Evolutionary conservation across 2,888 invertebrate species (phyloP), one percentile per base, ranked within the genome.

Genomic region (Pollenia griseotomentosa): DNA sequence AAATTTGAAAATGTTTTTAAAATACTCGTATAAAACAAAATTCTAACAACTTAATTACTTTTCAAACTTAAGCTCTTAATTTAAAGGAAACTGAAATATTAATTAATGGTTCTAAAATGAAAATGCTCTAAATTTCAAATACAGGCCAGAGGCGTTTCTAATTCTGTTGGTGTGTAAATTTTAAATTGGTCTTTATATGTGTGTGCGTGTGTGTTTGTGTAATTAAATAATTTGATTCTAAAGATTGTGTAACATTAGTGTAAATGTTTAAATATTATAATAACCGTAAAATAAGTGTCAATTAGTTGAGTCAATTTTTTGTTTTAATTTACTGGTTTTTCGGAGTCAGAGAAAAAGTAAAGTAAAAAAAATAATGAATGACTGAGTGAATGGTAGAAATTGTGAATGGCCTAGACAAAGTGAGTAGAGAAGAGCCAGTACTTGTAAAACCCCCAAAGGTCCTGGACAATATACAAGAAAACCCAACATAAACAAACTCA

Each of bases 221-320:
- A 16, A 59, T 16, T 68, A 53, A 66, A 66, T 44, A 44, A 75
- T 73, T 57, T 65, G 48, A 66, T 65, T 14, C 16, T 44, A 33
- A 66, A 55, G 57, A 66, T 71, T 65, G 40, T 77, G 10, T 55
- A 55, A 40, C 70, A 68, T 70, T 53, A 12, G 53, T 53, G 19
- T 53, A 63, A 82, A 74, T 59, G 68, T 78, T 87, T 19, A 66
- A 84, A 81, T 70, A 68, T 68, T 78, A 63, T 78, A 84, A 84
- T 78, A 78, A 84, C 81, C 84, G 73, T 82, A 82, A 87, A 87
- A 81, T 82, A 87, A 84, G 87, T 87, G 87, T 84, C 84, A 84
- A 84, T 87, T 84, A 87, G 87, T 82, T 78, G 63, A 78, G 73
- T 81, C 55, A 77, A 83, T 61, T 75, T 74, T 65, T 70, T 19